A percentile compares a stretch with the other conserved stretches of the same genome.
Evolutionary conservation across 64 coral and sea anemone species (phyloP).

Genomic region (Exaiptasia diaphana): DNA sequence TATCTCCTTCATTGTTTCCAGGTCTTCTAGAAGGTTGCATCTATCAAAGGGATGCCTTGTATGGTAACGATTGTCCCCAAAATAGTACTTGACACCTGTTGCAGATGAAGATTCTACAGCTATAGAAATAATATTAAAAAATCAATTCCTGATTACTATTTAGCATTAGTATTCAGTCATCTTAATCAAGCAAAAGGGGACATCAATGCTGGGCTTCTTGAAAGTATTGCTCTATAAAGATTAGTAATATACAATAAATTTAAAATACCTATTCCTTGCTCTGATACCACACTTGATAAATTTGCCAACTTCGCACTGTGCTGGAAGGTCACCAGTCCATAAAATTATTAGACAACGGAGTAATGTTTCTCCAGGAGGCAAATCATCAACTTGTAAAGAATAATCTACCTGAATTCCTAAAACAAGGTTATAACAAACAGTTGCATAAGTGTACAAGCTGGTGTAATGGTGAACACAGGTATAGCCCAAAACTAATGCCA

Average conservation of each 20-base stretch:
- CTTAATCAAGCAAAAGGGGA: not conserved
- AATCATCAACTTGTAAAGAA: not conserved
- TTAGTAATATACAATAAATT: not conserved
- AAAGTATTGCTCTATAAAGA: not conserved
- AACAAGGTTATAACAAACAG: not conserved
- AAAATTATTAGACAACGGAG: slow-evolving; percentile 43
- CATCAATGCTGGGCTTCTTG: not conserved
- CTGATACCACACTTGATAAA: not conserved
- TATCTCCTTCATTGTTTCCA: not conserved
- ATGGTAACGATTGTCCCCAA: not conserved
- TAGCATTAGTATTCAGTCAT: not conserved
- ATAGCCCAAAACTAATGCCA: not conserved
- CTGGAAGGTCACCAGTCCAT: slow-evolving; percentile 57
- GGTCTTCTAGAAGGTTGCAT: slow-evolving; percentile 1
- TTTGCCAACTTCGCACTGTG: slow-evolving; percentile 19
- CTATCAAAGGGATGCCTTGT: not conserved
- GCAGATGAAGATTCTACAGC: not conserved
- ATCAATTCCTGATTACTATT: not conserved
- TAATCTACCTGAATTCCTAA: slow-evolving; percentile 2
- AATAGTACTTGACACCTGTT: not conserved
- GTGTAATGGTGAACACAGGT: not conserved
- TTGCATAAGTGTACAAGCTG: too few species aligned
- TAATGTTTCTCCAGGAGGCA: not conserved
- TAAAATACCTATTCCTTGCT: not conserved
- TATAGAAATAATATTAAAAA: not conserved